Conservation (phyloP, 1,140 invertebrate species). For the Berghia stephanieae region DNA sequence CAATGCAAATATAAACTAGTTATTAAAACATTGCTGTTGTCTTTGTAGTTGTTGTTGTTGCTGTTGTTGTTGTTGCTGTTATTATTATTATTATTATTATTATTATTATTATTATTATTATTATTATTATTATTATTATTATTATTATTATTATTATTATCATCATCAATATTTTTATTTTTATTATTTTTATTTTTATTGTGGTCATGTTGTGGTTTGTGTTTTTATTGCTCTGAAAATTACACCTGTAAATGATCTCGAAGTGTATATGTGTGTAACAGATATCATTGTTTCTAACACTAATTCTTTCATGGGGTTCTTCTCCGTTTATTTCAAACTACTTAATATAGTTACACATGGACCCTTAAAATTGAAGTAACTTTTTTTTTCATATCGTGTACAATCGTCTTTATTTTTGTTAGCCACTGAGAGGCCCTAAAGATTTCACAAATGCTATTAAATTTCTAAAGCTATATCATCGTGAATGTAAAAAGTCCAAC, state of each 20-base stretch:
- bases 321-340: background rate
- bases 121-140: conserved; percentile 4
- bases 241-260: background rate
- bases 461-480: too few species aligned
- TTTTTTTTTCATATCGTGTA: conserved; percentile 38
- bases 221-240: background rate
- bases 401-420: too few species aligned
- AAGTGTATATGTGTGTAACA: background rate
- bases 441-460: too few species aligned
- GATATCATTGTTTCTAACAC: background rate
- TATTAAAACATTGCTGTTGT: too few species aligned
- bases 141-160: background rate
- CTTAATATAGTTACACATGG: background rate
- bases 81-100: background rate
- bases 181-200: background rate
- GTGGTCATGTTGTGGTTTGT: background rate
- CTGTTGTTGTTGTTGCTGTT: background rate
- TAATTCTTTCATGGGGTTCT: background rate
- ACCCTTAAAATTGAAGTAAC: background rate
- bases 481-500: too few species aligned
- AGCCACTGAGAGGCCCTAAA: too few species aligned
- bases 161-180: background rate
- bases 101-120: conserved; percentile 4
- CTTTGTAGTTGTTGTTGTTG: background rate
- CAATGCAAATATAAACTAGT: too few species aligned